These are phyloP conservation scores for Melanaphis sacchari DNA, from an alignment of 1,140 invertebrate species.

Conservation along the genomic window DNA sequence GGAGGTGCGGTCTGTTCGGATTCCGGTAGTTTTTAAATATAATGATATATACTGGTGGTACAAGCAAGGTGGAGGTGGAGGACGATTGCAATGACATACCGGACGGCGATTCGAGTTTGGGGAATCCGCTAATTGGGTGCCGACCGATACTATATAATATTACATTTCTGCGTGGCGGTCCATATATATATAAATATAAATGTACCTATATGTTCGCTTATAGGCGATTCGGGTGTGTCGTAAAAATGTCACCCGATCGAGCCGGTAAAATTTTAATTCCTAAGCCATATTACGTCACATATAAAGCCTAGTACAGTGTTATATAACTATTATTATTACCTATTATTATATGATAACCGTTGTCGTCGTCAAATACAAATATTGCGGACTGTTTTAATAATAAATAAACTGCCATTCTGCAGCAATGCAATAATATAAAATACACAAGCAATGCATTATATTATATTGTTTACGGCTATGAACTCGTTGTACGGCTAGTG, in stretches of 20 bases:
- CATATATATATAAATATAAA: neutral
- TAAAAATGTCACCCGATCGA: slow-evolving; percentile 5
- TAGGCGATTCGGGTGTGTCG: neutral
- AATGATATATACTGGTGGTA: neutral
- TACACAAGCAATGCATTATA: neutral
- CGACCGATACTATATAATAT: slow-evolving; percentile 17
- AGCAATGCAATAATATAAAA: neutral
- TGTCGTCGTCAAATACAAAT: neutral
- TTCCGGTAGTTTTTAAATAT: slow-evolving; percentile 6
- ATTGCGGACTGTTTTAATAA: neutral
- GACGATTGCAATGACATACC: neutral
- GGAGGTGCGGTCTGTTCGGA: neutral
- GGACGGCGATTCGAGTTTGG: neutral
- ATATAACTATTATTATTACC: neutral
- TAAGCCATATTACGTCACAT: neutral
- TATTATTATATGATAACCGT: neutral
- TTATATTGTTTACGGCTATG: neutral
- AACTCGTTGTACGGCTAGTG: neutral
- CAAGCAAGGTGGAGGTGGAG: neutral
- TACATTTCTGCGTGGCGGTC: neutral
- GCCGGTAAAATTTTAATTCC: neutral
- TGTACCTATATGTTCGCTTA: neutral
- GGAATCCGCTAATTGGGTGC: slow-evolving; percentile 55
- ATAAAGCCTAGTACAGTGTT: neutral
- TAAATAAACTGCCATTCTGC: neutral